Base-by-base conservation (phyloP, 2,888 invertebrate genomes). In the Onchidella celtica region DNA sequence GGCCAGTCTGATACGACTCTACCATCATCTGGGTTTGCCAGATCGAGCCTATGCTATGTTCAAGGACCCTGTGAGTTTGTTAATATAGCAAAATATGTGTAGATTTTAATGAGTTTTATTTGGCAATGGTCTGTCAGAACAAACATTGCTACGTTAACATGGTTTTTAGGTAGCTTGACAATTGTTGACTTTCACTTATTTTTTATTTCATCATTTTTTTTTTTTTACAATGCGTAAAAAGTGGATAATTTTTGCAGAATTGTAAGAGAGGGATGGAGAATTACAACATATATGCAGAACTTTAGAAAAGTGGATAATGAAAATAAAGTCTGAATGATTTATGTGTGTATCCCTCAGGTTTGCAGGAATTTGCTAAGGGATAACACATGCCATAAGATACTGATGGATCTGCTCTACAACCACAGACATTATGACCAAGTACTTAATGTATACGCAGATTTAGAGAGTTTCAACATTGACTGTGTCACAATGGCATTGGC, bases 381-480 rank as follows among this genome's bases (percentile, higher is more conserved):
- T 29, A 80, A 73, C 36, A 80, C 79, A 14, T 73, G 79, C 27
- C 79, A 80, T 36, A 73, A 66, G 27, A 36, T 74, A 32, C 47
- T 80, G 27, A 80, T 80, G 79, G 74, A 80, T 55, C 21, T 80
- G 17, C 66, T 80, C 14, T 80, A 55, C 68, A 66, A 66, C 11
- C 59, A 73, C 27, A 24, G 27, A 9, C 66, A 74, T 1, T 80
- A 80, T 36, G 29, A 73, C 0, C 36, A 3, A 38, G 73, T 74
- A 14, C 36, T 80, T 3, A 74, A 80, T 66, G 79, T 80, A 9
- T 80, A 65, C 55, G n/a, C 55, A 6, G 40, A 66, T 14, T 21
- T 80, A 9, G 29, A 73, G 29, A 34, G 0, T 27, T 74, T 80
- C n/a, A 80, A 80, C 38, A 80, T 80, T 73, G 79, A 80, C 65